Evolutionary conservation across 1,140 invertebrate species (phyloP).

Genomic region (Anagrus nilaparvatae): DNA sequence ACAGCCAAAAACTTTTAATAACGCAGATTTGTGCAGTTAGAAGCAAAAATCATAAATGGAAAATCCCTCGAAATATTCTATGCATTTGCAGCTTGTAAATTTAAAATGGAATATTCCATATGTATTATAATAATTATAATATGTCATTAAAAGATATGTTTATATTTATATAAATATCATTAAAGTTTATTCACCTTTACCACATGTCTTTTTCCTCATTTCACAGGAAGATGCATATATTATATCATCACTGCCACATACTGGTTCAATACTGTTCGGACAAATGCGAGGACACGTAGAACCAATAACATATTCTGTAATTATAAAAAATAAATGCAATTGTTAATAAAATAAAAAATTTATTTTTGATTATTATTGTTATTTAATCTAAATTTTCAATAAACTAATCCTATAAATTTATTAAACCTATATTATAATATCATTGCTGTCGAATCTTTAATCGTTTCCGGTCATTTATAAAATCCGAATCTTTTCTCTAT

Average conservation of each 20-base stretch:
- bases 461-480: neutral
- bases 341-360: neutral
- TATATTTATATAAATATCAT: neutral
- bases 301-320: slow-evolving; percentile 43
- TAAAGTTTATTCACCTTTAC: slow-evolving; percentile 53
- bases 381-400: neutral
- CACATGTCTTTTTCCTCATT: slow-evolving; percentile 84
- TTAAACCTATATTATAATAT: neutral
- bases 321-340: slow-evolving; percentile 2
- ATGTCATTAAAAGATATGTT: too few species aligned
- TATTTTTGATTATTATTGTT: neutral
- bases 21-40: too few species aligned
- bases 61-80: too few species aligned
- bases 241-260: slow-evolving; percentile 76
- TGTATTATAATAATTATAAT: too few species aligned
- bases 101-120: too few species aligned
- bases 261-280: slow-evolving; percentile 66
- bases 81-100: too few species aligned
- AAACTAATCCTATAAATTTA: neutral
- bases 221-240: slow-evolving; percentile 86
- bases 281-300: slow-evolving; percentile 72
- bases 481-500: slow-evolving; percentile 2
- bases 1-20: too few species aligned
- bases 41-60: too few species aligned
- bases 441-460: neutral